Percentiles rank a stretch among this genome's conserved stretches.
Evolutionary conservation across 2,888 invertebrate species (phyloP).

Genomic region (Pterostichus madidus): DNA sequence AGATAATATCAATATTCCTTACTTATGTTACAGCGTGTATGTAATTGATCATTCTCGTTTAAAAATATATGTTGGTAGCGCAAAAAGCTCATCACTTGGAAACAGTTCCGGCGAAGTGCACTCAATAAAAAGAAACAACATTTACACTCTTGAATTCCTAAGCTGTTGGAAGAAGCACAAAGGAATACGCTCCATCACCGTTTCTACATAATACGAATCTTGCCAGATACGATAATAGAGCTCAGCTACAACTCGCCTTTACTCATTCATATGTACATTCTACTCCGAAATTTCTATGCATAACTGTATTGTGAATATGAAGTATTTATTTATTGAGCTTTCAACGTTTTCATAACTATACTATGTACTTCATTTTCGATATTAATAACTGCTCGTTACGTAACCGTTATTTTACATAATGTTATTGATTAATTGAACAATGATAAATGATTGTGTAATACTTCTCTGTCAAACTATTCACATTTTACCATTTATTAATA

Average conservation of each 20-base stretch:
- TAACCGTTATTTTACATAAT: constrained; percentile 9
- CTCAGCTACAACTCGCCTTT: not conserved
- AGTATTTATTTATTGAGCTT: constrained; percentile 18
- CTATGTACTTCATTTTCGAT: not conserved
- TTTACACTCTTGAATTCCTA: constrained; percentile 43
- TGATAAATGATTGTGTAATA: not conserved
- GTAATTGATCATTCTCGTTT: constrained; percentile 21
- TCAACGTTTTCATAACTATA: not conserved
- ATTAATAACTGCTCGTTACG: constrained; percentile 19
- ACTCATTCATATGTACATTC: constrained; percentile 11
- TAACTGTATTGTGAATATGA: constrained; percentile 6
- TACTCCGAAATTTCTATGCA: constrained; percentile 1
- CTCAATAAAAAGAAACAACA: constrained; percentile 45
- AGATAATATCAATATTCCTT: too few relatives aligned
- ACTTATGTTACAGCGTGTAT: too few relatives aligned
- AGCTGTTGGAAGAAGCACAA: constrained; percentile 37
- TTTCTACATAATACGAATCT: not conserved
- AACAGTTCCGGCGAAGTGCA: constrained; percentile 40
- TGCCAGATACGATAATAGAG: not conserved
- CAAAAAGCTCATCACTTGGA: constrained; percentile 21
- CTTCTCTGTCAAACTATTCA: too few relatives aligned
- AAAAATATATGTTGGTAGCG: not conserved
- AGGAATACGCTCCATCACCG: constrained; percentile 38
- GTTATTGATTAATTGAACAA: not conserved
- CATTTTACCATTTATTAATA: too few relatives aligned